Conservation (phyloP, 2,113 vertebrate species). For the Aythya baeri region DNA sequence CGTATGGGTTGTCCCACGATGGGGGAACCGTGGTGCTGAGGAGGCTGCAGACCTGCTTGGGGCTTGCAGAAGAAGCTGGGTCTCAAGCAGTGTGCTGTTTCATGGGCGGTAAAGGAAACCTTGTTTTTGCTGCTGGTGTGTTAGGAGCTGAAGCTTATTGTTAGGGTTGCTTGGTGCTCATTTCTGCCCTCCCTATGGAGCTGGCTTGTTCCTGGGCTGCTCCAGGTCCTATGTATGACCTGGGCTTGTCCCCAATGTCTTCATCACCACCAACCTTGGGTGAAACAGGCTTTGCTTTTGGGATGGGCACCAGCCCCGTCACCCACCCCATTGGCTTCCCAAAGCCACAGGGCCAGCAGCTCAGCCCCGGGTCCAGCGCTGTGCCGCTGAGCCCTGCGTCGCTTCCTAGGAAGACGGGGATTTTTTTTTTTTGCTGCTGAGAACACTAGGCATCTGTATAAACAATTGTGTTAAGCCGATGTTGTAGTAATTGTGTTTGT, state of each 20-base stretch:
- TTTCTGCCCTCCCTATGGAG: neutral
- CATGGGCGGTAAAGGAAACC: neutral
- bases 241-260: neutral
- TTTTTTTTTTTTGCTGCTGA: neutral
- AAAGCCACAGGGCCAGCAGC: neutral
- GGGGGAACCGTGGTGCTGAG: neutral
- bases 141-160: neutral
- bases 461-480: conserved; percentile 38
- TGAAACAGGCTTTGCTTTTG: neutral
- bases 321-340: neutral
- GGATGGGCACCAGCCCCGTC: neutral
- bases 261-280: neutral
- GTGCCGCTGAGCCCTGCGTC: rapidly evolving
- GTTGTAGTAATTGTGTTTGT: conserved; percentile 64
- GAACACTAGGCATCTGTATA: conserved; percentile 21
- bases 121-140: too few species aligned
- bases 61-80: neutral
- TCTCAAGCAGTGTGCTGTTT: neutral
- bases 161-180: neutral
- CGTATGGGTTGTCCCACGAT: rapidly evolving
- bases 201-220: too few species aligned
- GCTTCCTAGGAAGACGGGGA: neutral
- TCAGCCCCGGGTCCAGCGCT: rapidly evolving
- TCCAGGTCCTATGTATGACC: neutral
- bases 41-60: neutral